Evolutionary conservation across 1,140 invertebrate genomes (phyloP).

Genomic region (Drosophila sulfurigaster): DNA sequence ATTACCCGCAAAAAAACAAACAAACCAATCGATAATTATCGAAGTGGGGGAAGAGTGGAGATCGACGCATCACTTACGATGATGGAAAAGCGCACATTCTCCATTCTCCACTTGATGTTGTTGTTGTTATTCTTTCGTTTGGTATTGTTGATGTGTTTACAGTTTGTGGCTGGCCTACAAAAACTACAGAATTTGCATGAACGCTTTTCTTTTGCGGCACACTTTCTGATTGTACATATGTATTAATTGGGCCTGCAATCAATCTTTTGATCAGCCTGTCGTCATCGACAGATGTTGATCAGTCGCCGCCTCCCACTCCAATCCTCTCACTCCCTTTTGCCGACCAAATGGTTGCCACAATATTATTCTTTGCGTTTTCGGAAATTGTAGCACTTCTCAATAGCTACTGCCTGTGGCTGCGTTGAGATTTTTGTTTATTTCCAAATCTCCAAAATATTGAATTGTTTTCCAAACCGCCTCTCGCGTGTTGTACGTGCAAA

Average conservation of each 20-base stretch:
- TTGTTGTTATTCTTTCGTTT: constrained; percentile 17
- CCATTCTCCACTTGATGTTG: constrained; percentile 58
- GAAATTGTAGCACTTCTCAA: constrained; percentile 38
- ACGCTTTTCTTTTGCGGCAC: background rate
- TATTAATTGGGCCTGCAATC: constrained; percentile 31
- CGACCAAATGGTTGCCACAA: constrained; percentile 24
- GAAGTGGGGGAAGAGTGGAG: background rate
- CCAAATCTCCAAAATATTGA: constrained; percentile 62
- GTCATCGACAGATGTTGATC: constrained; percentile 28
- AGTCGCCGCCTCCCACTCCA: background rate
- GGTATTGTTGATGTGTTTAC: constrained; percentile 28
- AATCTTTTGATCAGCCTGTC: constrained; percentile 43
- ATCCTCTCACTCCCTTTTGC: background rate
- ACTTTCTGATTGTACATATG: constrained; percentile 9
- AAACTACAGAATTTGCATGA: constrained; percentile 52
- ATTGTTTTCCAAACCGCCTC: constrained; percentile 50
- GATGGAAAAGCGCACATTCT: constrained; percentile 84
- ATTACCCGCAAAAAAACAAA: constrained; percentile 2
- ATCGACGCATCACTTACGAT: constrained; percentile 71
- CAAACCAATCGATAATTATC: constrained; percentile 7
- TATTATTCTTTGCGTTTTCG: constrained; percentile 21
- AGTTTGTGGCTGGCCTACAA: constrained; percentile 49
- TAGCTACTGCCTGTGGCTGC: constrained; percentile 11
- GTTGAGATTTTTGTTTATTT: constrained; percentile 68
- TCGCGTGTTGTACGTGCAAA: constrained; percentile 55